Evolutionary conservation across 2,113 vertebrate genomes (phyloP), one percentile per base, ranked within the genome.

Genomic region (Pogona vitticeps): DNA sequence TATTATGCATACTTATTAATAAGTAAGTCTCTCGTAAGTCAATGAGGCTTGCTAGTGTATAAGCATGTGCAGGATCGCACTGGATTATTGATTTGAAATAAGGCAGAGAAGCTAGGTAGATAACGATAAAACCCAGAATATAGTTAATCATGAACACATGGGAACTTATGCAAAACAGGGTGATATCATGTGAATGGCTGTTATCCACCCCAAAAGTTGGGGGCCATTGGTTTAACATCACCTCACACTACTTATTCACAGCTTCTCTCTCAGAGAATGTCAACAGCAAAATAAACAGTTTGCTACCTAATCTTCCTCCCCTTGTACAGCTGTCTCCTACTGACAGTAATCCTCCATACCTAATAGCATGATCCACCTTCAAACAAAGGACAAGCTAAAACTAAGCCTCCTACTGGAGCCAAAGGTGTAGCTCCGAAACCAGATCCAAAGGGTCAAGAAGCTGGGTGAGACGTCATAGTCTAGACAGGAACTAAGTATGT

Each of bases 311-410:
- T 84, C 36, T 85, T 85, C 33, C 33, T 89, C 52, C 38, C 81
- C 20, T 20, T 86, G 8, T 31, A 42, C 71, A n/a, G 1, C 63
- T 88, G 76, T 6, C 42, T 73, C n/a, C 31, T 75, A 61, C 31
- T 87, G 82, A 76, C 0, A 0, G 36, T 92, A 89, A 88, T 86
- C 40, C 63, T 88, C 59, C 20, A 80, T 15, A 26, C 88, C 58
- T 88, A 89, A 87, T 83, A 94, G 91, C 79, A 68, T 14, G 1
- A 85, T 83, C 3, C 14, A 26, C 86, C 80, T 90, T n/a, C 85
- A 92, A 92, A 86, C 67, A 85, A 93, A 88, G 42, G 8, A 87
- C 42, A 84, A 81, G 13, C 3, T 76, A 73, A 90, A 78, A 76
- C 63, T 92, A 91, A 93, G 71, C 71, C 9, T 80, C 31, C 5